phyloP scores from a whole-genome alignment of 2,797 vertebrate genomes.

The Pangasius mekongensis region DNA sequence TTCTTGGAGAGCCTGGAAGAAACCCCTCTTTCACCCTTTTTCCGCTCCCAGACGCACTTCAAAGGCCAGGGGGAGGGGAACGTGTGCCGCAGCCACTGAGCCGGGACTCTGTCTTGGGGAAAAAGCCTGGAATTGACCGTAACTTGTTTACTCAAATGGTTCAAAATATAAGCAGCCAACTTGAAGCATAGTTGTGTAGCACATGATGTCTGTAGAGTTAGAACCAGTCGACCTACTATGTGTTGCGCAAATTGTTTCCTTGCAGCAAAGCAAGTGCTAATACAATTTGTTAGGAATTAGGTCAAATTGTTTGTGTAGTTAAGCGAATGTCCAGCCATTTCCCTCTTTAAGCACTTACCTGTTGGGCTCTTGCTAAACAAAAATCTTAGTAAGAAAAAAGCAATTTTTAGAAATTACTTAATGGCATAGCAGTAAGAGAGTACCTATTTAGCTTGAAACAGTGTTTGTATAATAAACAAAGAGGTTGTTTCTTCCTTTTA shows the following conservation, averaged over 20 bases:
- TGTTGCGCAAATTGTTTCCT: not conserved
- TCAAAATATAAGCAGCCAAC: constrained; percentile 19
- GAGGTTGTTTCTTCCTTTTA: constrained; percentile 10
- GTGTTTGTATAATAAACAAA: constrained; percentile 16
- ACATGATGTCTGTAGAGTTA: not conserved
- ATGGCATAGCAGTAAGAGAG: not conserved
- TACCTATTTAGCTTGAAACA: not conserved
- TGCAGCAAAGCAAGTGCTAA: not conserved
- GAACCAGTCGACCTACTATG: not conserved
- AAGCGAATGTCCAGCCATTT: not conserved
- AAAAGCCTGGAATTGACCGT: constrained; percentile 19
- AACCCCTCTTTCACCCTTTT: constrained; percentile 54
- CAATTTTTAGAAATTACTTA: not conserved
- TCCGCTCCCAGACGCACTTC: constrained; percentile 49
- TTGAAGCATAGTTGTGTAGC: not conserved
- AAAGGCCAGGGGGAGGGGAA: constrained; percentile 41
- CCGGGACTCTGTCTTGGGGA: constrained; percentile 31
- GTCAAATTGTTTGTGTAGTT: not conserved
- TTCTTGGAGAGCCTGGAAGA: constrained; percentile 45
- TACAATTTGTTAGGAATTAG: not conserved
- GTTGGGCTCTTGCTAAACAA: not conserved
- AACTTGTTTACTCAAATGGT: constrained; percentile 27
- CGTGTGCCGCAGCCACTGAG: constrained; percentile 37
- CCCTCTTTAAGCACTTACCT: not conserved
- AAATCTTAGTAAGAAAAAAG: not conserved